phyloP scores from a whole-genome alignment of 2,113 vertebrate genomes.

The Anoplopoma fimbria region DNA sequence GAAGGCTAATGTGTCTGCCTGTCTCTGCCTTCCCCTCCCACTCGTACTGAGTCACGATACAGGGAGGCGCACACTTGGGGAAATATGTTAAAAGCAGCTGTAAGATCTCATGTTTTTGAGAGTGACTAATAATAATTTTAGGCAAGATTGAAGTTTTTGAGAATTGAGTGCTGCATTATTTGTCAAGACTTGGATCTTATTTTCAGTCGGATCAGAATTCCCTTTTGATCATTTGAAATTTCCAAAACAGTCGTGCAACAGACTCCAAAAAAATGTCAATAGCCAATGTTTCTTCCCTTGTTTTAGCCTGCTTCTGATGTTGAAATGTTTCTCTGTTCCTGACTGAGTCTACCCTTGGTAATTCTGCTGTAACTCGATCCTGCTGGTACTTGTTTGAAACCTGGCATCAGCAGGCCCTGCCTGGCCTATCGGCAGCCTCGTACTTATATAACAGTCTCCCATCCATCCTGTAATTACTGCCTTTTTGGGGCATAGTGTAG shows the following conservation, averaged over 20 bases:
- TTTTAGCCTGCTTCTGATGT: conserved; percentile 49
- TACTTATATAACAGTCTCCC: conserved; percentile 74
- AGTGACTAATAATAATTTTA: conserved; percentile 39
- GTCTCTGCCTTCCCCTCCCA: conserved; percentile 69
- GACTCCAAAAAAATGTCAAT: conserved; percentile 55
- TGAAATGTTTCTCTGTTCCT: conserved; percentile 60
- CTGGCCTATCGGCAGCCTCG: conserved; percentile 71
- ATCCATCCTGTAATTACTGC: conserved; percentile 80
- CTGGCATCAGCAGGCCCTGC: conserved; percentile 70
- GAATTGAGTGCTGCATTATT: conserved; percentile 28
- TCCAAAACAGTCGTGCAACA: conserved; percentile 34
- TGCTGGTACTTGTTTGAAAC: conserved; percentile 79
- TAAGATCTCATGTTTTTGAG: conserved; percentile 45
- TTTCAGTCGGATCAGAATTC: conserved; percentile 41
- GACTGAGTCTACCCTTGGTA: conserved; percentile 54
- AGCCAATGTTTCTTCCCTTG: conserved; percentile 34
- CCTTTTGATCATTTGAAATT: conserved; percentile 46
- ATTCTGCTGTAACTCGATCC: conserved; percentile 74
- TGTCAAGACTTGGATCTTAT: conserved; percentile 37
- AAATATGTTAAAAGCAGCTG: conserved; percentile 63
- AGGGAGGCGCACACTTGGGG: conserved; percentile 41
- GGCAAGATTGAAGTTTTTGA: conserved; percentile 26
- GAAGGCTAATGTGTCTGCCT: conserved; percentile 77
- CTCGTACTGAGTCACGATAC: conserved; percentile 69
- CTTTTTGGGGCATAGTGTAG: conserved; percentile 78